These are phyloP conservation scores for Drusus annulatus DNA, from an alignment of 1,140 invertebrate genomes.

Conservation along the genomic window DNA sequence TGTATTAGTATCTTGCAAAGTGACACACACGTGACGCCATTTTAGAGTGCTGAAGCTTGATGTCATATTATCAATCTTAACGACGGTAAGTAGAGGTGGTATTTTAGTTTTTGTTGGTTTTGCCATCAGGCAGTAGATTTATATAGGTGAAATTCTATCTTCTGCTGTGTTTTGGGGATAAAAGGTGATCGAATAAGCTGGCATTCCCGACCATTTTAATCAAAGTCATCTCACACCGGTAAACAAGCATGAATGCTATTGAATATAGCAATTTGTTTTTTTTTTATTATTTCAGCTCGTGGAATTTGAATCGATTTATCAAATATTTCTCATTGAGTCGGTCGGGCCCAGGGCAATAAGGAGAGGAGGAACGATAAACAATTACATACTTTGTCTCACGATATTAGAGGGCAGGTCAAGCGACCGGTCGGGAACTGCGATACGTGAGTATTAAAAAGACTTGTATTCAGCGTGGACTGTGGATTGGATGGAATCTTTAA, in stretches of 20 bases:
- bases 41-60: no score
- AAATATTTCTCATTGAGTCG: constrained; percentile 32
- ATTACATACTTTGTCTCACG: constrained; percentile 38
- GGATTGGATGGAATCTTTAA: no score
- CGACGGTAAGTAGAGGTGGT: no score
- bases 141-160: no score
- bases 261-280: constrained; percentile 37
- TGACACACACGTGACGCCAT: no score
- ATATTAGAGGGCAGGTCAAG: not conserved
- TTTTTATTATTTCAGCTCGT: not conserved
- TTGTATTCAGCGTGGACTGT: no score
- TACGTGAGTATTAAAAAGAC: not conserved
- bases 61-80: no score
- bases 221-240: constrained; percentile 4
- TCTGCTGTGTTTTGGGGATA: no score
- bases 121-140: no score
- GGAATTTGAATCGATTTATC: constrained; percentile 37
- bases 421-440: not conserved
- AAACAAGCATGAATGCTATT: constrained; percentile 36
- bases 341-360: not conserved
- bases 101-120: no score
- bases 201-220: not conserved
- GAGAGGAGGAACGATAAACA: constrained; percentile 17
- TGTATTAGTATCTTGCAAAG: no score
- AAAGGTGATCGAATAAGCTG: no score